phyloP scores from a whole-genome alignment of 2,113 vertebrate genomes.

The Rutilus rutilus region DNA sequence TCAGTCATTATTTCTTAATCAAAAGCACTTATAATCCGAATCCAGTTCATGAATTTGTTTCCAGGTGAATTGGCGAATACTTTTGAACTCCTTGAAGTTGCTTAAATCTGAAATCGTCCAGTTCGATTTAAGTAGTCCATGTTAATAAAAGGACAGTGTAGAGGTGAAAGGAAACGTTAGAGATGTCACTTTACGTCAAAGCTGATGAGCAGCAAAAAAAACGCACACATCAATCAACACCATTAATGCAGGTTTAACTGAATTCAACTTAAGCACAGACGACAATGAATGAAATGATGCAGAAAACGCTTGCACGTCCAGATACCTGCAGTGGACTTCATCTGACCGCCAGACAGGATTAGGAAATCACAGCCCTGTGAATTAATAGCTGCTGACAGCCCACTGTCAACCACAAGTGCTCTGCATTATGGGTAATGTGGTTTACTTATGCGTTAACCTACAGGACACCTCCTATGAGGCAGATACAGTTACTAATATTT shows the following conservation, averaged over 20 bases:
- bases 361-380: conserved; percentile 16
- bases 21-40: background rate
- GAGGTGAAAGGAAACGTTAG: background rate
- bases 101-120: background rate
- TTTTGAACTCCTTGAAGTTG: background rate
- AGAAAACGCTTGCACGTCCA: background rate
- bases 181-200: background rate
- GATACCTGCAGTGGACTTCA: background rate
- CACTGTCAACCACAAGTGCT: conserved; percentile 32
- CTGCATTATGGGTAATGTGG: conserved; percentile 51
- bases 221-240: background rate
- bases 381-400: conserved; percentile 59
- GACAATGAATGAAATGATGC: background rate
- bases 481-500: conserved; percentile 62
- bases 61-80: background rate
- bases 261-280: background rate
- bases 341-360: conserved; percentile 27
- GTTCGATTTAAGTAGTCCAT: background rate
- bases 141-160: background rate
- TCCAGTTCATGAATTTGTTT: background rate
- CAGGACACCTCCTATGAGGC: conserved; percentile 61
- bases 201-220: conserved; percentile 2
- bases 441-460: conserved; percentile 43
- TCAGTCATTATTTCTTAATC: background rate
- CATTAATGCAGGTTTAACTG: background rate